phyloP scores from a whole-genome alignment of 2,888 invertebrate genomes.

The Smittia sp. region DNA sequence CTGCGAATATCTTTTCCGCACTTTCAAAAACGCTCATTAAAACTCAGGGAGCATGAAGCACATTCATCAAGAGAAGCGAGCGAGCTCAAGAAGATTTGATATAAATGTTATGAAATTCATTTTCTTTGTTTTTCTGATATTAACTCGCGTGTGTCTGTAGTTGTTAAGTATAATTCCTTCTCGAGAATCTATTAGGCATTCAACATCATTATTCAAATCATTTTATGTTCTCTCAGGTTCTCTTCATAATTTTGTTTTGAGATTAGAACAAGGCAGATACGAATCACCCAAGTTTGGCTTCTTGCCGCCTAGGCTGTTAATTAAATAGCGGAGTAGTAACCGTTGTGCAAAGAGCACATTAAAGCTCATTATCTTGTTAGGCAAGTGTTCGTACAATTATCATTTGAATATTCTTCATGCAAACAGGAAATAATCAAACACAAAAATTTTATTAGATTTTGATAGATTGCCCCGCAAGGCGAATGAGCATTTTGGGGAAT shows the following conservation, averaged over 20 bases:
- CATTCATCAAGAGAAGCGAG: background rate
- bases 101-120: background rate
- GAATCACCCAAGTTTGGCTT: background rate
- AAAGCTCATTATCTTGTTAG: slow-evolving; percentile 41
- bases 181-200: background rate
- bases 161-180: slow-evolving; percentile 4
- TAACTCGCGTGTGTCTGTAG: background rate
- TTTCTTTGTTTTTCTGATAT: background rate
- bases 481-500: slow-evolving; percentile 35
- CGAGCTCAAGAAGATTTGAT: background rate
- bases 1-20: background rate
- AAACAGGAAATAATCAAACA: slow-evolving; percentile 39
- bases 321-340: slow-evolving; percentile 31
- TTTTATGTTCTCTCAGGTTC: slow-evolving; percentile 10
- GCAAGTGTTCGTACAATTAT: slow-evolving; percentile 36
- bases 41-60: background rate
- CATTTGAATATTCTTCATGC: slow-evolving; percentile 2
- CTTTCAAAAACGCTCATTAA: slow-evolving; percentile 10
- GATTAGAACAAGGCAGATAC: slow-evolving; percentile 10
- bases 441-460: slow-evolving; percentile 39
- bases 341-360: slow-evolving; percentile 39
- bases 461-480: slow-evolving; percentile 22
- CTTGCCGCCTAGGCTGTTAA: slow-evolving; percentile 29
- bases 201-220: slow-evolving; percentile 40
- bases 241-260: slow-evolving; percentile 18